Base-by-base conservation (phyloP, 2,888 invertebrate species). In the Diadegma fenestrale region DNA sequence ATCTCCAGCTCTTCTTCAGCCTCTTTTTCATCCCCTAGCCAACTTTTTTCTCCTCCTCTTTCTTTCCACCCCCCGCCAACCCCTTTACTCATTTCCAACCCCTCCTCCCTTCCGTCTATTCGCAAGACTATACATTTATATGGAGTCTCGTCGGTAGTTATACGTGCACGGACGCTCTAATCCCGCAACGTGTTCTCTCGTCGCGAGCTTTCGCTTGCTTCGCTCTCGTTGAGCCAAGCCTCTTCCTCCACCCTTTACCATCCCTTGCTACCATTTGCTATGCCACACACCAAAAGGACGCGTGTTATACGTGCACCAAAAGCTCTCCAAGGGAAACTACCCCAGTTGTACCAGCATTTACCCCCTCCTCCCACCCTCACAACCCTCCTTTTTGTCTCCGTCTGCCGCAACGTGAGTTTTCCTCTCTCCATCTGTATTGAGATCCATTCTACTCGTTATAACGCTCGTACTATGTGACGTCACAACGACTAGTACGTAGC, bases 151-250 rank as follows among this genome's bases (percentile, higher is more conserved):
- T 61, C 79, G 79, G 79, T 79, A 80, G 63, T 89, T 89, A 73
- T 80, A 90, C 89, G 87, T 87, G 88, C 87, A 68, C 79, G 64
- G 82, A 86, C 84, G 80, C 79, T 82, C 83, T 89, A 88, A 89
- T 88, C 88, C 84, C 81, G 75, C 82, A 87, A 85, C 84, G 85
- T 78, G 71, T 86, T 79, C 86, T 61, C 76, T 76, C 76, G 45
- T 66, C 69, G 79, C 69, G 79, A 30, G 71, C 66, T 76, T 72
- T 69, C 69, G 78, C 61, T 80, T 75, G 75, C 78, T 71, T 76
- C 71, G 79, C 58, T 79, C 82, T 76, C 79, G 82, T 75, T 79
- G 22, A 82, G 73, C 75, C 78, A 68, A 79, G 22, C 19, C 76
- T 61, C 37, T 71, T 63, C 22, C 1, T 66, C 33, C 69, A 30